phyloP scores from a whole-genome alignment of 2,797 vertebrate genomes.

The Halcyon chelicuti region DNA sequence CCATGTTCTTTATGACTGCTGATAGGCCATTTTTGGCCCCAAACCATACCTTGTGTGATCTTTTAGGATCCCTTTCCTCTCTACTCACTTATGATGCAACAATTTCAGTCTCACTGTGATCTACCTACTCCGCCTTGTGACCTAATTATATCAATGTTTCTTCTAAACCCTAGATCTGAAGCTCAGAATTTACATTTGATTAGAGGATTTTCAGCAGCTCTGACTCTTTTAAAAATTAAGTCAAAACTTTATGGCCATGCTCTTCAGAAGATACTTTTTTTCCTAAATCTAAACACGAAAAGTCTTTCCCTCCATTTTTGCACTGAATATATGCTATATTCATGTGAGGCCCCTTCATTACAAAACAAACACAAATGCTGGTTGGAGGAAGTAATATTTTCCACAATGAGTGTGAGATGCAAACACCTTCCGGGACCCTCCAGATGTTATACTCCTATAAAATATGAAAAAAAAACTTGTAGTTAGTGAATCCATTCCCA shows the following conservation, averaged over 20 bases:
- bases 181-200: not conserved
- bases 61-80: not conserved
- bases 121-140: not conserved
- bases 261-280: not conserved
- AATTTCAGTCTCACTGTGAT: not conserved
- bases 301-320: not conserved
- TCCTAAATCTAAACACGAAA: not conserved
- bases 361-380: not conserved
- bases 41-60: not conserved
- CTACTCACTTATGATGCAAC: not conserved
- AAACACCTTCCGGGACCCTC: not conserved
- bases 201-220: not conserved
- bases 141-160: not conserved
- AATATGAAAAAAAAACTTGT: not conserved
- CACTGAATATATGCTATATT: not conserved
- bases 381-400: not conserved
- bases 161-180: not conserved
- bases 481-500: not conserved
- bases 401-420: not conserved
- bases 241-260: not conserved
- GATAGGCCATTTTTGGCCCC: not conserved
- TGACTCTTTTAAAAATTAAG: not conserved
- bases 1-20: not conserved
- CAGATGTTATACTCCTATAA: not conserved
- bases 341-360: not conserved